phyloP scores from a whole-genome alignment of 2,113 vertebrate species.

The Phodopus roborovskii region DNA sequence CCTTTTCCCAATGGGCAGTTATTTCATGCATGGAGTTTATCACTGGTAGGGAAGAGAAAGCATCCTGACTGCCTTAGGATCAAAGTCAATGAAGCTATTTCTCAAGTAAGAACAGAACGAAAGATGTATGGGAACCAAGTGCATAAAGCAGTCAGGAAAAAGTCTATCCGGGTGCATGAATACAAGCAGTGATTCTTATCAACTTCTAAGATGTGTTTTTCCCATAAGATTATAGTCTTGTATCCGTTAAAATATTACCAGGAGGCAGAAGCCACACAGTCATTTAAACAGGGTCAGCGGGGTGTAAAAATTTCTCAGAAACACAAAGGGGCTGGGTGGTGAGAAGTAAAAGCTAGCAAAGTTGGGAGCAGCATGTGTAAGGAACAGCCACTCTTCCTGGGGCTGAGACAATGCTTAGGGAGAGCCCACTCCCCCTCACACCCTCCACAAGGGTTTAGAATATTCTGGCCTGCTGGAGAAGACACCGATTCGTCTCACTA shows the following conservation, averaged over 20 bases:
- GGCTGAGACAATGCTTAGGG: not conserved
- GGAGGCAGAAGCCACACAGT: not conserved
- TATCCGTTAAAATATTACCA: not conserved
- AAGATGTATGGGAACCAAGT: not conserved
- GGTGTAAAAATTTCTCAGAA: no score
- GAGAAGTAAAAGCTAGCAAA: not conserved
- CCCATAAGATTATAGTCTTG: not conserved
- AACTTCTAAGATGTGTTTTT: not conserved
- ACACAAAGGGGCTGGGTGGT: no score
- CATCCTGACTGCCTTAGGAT: not conserved
- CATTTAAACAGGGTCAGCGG: not conserved
- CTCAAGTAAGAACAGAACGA: not conserved
- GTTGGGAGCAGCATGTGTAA: rapidly evolving
- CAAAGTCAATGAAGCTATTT: not conserved
- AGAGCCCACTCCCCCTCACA: no score
- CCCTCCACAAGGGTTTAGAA: not conserved
- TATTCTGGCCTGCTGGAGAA: rapidly evolving
- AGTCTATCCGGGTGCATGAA: rapidly evolving
- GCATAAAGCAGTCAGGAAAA: rapidly evolving
- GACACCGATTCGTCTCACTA: not conserved
- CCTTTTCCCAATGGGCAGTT: not conserved
- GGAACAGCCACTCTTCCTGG: rapidly evolving
- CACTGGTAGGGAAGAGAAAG: not conserved
- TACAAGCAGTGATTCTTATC: not conserved
- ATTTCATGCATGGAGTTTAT: not conserved